Evolutionary conservation across 2,888 invertebrate species (phyloP), one percentile per base, ranked within the genome.

Genomic region (Pristionchus fissidentatus): DNA sequence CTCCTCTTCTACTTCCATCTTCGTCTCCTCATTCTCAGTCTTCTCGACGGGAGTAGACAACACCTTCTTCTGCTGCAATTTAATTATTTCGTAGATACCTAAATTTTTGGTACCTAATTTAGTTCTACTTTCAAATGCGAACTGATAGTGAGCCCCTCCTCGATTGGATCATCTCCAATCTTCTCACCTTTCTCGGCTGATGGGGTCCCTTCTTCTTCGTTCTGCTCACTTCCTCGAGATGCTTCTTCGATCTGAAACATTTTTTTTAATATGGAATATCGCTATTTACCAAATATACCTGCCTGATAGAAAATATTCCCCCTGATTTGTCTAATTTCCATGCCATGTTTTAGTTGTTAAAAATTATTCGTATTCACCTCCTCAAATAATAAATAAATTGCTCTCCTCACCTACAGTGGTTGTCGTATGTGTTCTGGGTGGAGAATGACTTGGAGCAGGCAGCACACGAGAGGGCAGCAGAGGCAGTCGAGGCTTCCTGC

Each of bases 361-460:
- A n/a, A n/a, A n/a, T n/a, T 49, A 49, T n/a, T 35, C 32, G 5
- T 29, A 29, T 29, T 7, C 62, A 7, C 62, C n/a, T 62, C 62
- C 19, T 29, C 19, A 3, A 15, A 32, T 5, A 3, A 29, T 10
- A 29, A 29, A 29, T 32, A 32, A 29, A 22, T 19, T 7, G 41
- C 2, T 70, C 29, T 38, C n/a, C 66, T n/a, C 29, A 80, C 13
- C 83, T 85, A 46, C 86, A 35, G 70, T 89, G 88, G 83, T 87
- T 87, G 5, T 95, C 95, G 92, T 95, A 96, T 0, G 97, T 95
- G 93, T 97, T 97, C 90, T 95, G 94, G 15, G 95, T 95, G 85
- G 94, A 95, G 93, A 98, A 98, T 86, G 95, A 94, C 92, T 91
- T 91, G 29, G 84, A 84, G 79, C 91, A 91, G 13, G 86, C 85